These are phyloP conservation scores for Thaumatotibia leucotreta DNA, from an alignment of 1,140 invertebrate species.

Conservation along the genomic window DNA sequence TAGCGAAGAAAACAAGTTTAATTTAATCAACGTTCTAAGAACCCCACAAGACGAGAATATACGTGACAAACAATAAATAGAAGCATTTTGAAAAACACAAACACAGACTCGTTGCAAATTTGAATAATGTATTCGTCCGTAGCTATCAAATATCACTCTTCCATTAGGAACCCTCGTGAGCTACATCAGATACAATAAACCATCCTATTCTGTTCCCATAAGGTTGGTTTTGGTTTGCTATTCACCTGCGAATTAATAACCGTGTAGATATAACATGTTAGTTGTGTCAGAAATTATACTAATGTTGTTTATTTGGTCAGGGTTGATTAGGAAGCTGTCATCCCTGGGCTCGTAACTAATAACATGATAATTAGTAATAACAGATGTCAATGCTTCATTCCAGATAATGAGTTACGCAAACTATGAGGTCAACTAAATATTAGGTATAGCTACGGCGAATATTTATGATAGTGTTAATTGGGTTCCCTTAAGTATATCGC, in stretches of 20 bases:
- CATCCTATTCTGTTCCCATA: conserved; percentile 14
- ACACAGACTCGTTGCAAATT: conserved; percentile 49
- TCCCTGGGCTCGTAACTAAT: background rate
- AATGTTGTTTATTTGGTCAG: background rate
- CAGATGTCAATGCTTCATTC: background rate
- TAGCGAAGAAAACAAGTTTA: background rate
- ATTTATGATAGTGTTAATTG: too few relatives aligned
- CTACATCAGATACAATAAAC: conserved; percentile 22
- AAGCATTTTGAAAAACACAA: conserved; percentile 27
- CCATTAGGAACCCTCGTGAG: conserved; percentile 44
- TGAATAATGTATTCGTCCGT: conserved; percentile 51
- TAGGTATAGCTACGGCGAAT: too few relatives aligned
- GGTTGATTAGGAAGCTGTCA: background rate
- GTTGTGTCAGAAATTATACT: background rate
- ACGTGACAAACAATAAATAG: background rate
- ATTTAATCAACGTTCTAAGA: background rate
- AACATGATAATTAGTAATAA: background rate
- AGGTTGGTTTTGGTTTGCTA: conserved; percentile 16
- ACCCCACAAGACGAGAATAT: background rate
- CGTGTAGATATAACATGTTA: background rate
- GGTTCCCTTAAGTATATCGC: too few relatives aligned
- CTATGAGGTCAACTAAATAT: too few relatives aligned
- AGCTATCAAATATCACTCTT: conserved; percentile 56
- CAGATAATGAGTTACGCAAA: background rate
- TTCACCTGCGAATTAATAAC: background rate